Base-by-base conservation (phyloP, 92 coral and sea anemone species). In the Porites cylindrica region DNA sequence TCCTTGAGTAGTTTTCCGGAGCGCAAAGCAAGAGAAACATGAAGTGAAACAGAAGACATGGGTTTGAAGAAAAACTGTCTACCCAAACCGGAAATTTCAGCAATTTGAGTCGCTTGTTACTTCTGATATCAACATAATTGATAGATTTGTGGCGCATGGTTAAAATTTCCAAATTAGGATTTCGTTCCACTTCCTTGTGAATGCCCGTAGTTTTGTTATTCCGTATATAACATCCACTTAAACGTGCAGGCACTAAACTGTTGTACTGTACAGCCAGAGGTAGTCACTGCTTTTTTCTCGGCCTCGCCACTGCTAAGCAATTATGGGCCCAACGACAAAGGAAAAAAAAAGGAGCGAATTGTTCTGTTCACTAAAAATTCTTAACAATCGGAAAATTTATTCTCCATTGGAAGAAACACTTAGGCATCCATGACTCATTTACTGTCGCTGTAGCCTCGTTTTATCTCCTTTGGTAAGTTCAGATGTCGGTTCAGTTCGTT, bases 1-100 rank as follows among this genome's bases (percentile, higher is more conserved):
- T 47, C 77, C 87, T 83, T 59, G 78, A 74, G 87, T 51, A 32
- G 60, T 43, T 83, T 83, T 83, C 87, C 87, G 87, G 87, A 75
- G 80, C 51, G 81, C 52, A n/a, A 19, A 38, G 76, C 77, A 17
- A 69, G 56, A 54, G 66, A 54, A 61, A 82, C 69, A 70, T 62
- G 56, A 38, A 47, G 61, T 74, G 87, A 73, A 83, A 63, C 56
- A 51, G 80, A 20, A 74, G 72, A 51, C 74, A 74, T 63, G 51
- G 50, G 63, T 83, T 74, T 23, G 65, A 51, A 24, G 26, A 74
- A 61, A 51, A 52, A 64, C 73, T 63, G 64, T 21, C 65, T 51
- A 72, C 59, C 21, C 50, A 32, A 73, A 64, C 63, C 87, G 80
- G 87, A 73, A 73, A 83, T 83, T 73, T 83, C 64, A 43, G 80